Evolutionary conservation across 2,888 invertebrate species (phyloP).

Genomic region (Pinctada fucata): DNA sequence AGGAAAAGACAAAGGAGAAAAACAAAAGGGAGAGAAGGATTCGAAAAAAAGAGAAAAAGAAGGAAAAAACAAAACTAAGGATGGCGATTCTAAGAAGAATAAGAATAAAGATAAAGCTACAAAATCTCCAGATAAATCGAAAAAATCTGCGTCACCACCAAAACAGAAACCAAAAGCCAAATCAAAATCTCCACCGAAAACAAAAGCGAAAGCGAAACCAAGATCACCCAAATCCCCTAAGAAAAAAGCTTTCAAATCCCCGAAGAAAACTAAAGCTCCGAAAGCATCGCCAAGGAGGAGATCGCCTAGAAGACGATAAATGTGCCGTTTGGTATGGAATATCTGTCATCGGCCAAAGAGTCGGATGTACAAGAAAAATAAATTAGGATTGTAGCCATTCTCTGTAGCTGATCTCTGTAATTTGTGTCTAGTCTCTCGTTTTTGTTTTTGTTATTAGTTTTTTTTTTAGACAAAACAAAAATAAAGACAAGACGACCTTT

Average conservation of each 20-base stretch:
- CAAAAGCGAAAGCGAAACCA: slow-evolving; percentile 24
- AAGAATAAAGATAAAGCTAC: slow-evolving; percentile 4
- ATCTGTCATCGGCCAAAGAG: no score
- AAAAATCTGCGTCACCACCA: slow-evolving; percentile 1
- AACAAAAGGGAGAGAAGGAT: slow-evolving; percentile 31
- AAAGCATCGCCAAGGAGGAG: background rate
- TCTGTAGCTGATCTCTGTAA: no score
- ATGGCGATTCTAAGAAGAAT: slow-evolving; percentile 15
- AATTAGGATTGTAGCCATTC: no score
- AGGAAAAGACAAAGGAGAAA: slow-evolving; percentile 29
- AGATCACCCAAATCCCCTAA: slow-evolving; percentile 29
- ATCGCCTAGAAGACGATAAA: background rate
- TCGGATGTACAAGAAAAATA: no score
- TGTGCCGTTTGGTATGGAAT: no score
- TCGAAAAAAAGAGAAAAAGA: slow-evolving; percentile 24
- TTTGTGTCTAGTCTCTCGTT: no score
- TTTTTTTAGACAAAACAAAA: no score
- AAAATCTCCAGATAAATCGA: slow-evolving; percentile 6
- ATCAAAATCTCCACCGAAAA: slow-evolving; percentile 27
- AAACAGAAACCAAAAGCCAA: slow-evolving; percentile 20
- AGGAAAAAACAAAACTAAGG: slow-evolving; percentile 30
- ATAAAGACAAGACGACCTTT: no score
- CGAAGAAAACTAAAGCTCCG: background rate
- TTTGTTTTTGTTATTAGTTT: no score
- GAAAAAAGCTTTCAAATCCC: background rate